phyloP scores from a whole-genome alignment of 1,140 invertebrate genomes.

The Drosophila ambigua region DNA sequence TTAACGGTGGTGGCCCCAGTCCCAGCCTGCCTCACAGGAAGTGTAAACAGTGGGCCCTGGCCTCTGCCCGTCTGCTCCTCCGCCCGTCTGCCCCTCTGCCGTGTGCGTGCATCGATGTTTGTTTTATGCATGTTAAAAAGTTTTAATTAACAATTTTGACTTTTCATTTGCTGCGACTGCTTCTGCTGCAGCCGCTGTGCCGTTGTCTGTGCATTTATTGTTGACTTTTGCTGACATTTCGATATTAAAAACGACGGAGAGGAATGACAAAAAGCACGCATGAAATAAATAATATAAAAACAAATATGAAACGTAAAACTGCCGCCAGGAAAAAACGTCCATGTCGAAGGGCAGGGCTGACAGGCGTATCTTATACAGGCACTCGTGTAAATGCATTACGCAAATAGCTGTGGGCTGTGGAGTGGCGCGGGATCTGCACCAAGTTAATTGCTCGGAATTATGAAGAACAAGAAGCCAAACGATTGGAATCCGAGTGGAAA shows the following conservation, averaged over 20 bases:
- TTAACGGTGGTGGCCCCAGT: slow-evolving; percentile 38
- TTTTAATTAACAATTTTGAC: slow-evolving; percentile 81
- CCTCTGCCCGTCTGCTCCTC: too few relatives aligned
- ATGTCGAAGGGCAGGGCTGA: slow-evolving; percentile 9
- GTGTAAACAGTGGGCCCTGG: slow-evolving; percentile 38
- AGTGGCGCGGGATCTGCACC: background rate
- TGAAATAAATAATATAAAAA: slow-evolving; percentile 25
- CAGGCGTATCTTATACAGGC: slow-evolving; percentile 47
- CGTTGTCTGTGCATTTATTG: slow-evolving; percentile 43
- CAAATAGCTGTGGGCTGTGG: slow-evolving; percentile 11
- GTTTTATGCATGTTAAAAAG: slow-evolving; percentile 78
- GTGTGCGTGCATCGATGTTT: slow-evolving; percentile 56
- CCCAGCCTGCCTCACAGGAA: background rate
- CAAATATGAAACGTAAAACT: background rate
- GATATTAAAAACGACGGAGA: slow-evolving; percentile 43
- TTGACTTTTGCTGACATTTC: slow-evolving; percentile 76
- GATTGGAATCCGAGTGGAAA: background rate
- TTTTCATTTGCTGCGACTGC: slow-evolving; percentile 58
- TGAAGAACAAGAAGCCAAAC: slow-evolving; percentile 8
- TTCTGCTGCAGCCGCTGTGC: background rate
- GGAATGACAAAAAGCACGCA: slow-evolving; percentile 23
- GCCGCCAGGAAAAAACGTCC: background rate
- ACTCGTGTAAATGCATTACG: slow-evolving; percentile 15
- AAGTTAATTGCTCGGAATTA: slow-evolving; percentile 32
- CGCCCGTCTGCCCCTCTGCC: too few relatives aligned